Evolutionary conservation across 1,140 invertebrate species (phyloP).

Genomic region (Brachionus angularis): DNA sequence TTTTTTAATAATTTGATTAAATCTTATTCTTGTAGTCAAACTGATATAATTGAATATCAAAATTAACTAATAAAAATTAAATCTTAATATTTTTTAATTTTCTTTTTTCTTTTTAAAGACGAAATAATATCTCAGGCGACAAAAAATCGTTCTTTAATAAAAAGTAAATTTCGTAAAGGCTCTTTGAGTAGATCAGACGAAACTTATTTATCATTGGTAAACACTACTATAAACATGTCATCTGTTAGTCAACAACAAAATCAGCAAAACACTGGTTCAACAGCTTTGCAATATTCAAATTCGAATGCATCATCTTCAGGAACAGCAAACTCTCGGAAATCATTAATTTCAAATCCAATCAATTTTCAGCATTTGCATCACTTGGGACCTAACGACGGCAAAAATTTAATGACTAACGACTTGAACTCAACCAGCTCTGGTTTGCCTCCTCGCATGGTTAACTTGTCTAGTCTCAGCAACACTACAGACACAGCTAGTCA

Average conservation of each 20-base stretch:
- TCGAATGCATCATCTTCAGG: constrained; percentile 17
- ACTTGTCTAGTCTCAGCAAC: background rate
- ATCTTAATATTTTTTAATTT: background rate
- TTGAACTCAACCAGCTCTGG: background rate
- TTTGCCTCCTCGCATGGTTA: constrained; percentile 10
- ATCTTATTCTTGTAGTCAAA: too few relatives aligned
- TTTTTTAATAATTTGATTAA: too few relatives aligned
- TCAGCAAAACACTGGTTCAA: background rate
- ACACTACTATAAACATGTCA: background rate
- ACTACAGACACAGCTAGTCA: background rate
- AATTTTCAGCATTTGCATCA: constrained; percentile 40
- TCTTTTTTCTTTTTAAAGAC: background rate
- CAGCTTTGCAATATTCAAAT: constrained; percentile 10
- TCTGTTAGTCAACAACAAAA: background rate
- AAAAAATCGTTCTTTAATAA: constrained; percentile 22
- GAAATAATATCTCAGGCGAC: constrained; percentile 26
- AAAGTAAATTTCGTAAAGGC: constrained; percentile 42
- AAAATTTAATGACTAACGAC: constrained; percentile 7
- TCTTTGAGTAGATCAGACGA: constrained; percentile 24
- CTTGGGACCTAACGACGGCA: constrained; percentile 37
- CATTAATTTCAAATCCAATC: constrained; percentile 26
- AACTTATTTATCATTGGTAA: constrained; percentile 16
- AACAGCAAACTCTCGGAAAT: constrained; percentile 22
- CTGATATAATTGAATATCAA: too few relatives aligned
- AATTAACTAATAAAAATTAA: too few relatives aligned